Percentiles rank a stretch among this genome's conserved stretches.
These are phyloP conservation scores for Aphyosemion australe DNA, from an alignment of 2,113 vertebrate genomes.

Conservation along the genomic window DNA sequence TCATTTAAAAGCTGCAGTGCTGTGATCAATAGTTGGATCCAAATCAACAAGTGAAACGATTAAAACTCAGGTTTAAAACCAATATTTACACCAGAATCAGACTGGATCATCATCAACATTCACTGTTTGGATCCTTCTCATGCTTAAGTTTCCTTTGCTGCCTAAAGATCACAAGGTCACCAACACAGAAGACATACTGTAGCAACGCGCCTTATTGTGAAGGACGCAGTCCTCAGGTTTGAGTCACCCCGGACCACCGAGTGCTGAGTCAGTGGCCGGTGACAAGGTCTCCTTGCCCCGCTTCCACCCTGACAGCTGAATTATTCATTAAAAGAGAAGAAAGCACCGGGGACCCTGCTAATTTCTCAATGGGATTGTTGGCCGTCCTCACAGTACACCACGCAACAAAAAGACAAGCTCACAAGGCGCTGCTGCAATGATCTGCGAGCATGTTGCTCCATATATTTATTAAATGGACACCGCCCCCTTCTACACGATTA, in stretches of 20 bases:
- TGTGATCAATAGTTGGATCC: neutral
- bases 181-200: slow-evolving; percentile 14
- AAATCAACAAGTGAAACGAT: neutral
- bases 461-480: slow-evolving; percentile 56
- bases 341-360: slow-evolving; percentile 69
- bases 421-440: slow-evolving; percentile 35
- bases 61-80: too few species aligned
- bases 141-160: slow-evolving; percentile 4
- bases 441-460: slow-evolving; percentile 43
- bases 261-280: slow-evolving; percentile 72
- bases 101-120: too few species aligned
- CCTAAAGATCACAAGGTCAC: slow-evolving; percentile 15
- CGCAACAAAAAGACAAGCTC: slow-evolving; percentile 45
- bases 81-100: too few species aligned
- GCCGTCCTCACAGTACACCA: slow-evolving; percentile 62
- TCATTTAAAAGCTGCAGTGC: neutral
- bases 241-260: slow-evolving; percentile 66
- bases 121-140: neutral
- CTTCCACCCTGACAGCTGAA: slow-evolving; percentile 71
- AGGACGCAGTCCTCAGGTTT: slow-evolving; percentile 51
- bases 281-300: slow-evolving; percentile 67
- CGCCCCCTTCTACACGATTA: slow-evolving; percentile 40
- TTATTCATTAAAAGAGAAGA: slow-evolving; percentile 75
- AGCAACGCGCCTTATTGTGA: slow-evolving; percentile 29
- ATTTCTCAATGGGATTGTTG: slow-evolving; percentile 80